Evolutionary conservation across 1,140 invertebrate genomes (phyloP).

Genomic region (Triops cancriformis): DNA sequence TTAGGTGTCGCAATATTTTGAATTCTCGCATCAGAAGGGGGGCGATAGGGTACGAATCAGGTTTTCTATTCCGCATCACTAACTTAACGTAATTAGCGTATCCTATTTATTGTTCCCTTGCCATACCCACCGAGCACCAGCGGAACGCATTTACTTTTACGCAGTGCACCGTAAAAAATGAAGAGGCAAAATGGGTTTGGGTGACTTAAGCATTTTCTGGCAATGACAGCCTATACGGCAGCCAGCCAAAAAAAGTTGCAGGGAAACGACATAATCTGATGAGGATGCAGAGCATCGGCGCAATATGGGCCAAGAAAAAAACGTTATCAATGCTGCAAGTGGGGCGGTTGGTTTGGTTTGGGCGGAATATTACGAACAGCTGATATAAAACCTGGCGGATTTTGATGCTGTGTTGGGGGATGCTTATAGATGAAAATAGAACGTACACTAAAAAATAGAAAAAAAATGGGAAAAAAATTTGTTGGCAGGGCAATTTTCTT

Average conservation of each 20-base stretch:
- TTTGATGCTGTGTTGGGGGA: neutral
- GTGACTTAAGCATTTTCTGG: constrained; percentile 10
- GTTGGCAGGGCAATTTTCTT: constrained; percentile 6
- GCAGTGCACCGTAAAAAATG: constrained; percentile 12
- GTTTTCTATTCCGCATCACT: constrained; percentile 6
- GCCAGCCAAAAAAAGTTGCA: neutral
- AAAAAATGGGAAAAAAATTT: neutral
- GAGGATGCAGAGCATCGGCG: neutral
- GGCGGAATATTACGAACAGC: neutral
- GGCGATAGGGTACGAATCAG: neutral
- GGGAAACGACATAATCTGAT: neutral
- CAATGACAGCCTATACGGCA: constrained; percentile 12
- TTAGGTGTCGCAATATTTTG: neutral
- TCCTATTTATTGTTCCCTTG: neutral
- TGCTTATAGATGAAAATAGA: neutral
- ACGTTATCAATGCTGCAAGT: neutral
- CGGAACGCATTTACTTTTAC: neutral
- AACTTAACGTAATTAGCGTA: constrained; percentile 11
- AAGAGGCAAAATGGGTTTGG: neutral
- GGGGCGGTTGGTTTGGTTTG: neutral
- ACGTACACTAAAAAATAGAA: neutral
- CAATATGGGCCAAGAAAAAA: neutral
- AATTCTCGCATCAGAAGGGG: neutral
- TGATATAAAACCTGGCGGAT: neutral
- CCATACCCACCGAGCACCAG: neutral